Evolutionary conservation across 2,797 vertebrate genomes (phyloP).

Genomic region (Apogon talboti): DNA sequence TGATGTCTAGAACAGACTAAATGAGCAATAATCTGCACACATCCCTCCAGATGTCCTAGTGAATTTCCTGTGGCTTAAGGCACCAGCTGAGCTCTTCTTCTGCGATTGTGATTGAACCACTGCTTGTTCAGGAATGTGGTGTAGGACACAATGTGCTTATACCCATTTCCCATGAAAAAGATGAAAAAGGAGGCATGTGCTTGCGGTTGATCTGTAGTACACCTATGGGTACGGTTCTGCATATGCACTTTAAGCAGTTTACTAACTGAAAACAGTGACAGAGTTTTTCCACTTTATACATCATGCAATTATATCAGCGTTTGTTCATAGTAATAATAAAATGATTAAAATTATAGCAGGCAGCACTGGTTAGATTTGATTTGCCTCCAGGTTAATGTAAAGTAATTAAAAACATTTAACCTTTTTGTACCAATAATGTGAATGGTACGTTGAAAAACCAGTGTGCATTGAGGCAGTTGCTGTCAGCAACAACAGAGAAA

Average conservation of each 20-base stretch:
- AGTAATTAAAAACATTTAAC: too few relatives aligned
- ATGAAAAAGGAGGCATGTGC: constrained; percentile 61
- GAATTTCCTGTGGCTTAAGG: constrained; percentile 89
- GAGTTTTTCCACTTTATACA: too few relatives aligned
- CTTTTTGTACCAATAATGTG: too few relatives aligned
- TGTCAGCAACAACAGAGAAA: constrained; percentile 47
- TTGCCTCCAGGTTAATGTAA: too few relatives aligned
- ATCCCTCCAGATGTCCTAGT: constrained; percentile 86
- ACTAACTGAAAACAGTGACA: neutral
- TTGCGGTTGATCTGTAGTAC: neutral
- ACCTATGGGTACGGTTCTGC: constrained; percentile 31
- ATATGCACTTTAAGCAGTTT: constrained; percentile 1
- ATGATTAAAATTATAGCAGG: too few relatives aligned
- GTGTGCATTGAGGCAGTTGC: constrained; percentile 44
- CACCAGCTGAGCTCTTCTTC: constrained; percentile 84
- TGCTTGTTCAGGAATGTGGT: constrained; percentile 81
- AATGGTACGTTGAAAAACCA: constrained; percentile 10
- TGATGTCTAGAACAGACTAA: constrained; percentile 87
- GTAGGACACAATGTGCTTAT: constrained; percentile 70
- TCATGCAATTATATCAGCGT: too few relatives aligned
- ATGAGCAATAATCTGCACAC: constrained; percentile 87
- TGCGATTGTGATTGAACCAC: constrained; percentile 83
- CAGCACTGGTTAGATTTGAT: too few relatives aligned
- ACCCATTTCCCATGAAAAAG: constrained; percentile 66
- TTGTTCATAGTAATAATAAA: too few relatives aligned